phyloP scores from a whole-genome alignment of 1,140 invertebrate species.

The Hypsibius dujardini region DNA sequence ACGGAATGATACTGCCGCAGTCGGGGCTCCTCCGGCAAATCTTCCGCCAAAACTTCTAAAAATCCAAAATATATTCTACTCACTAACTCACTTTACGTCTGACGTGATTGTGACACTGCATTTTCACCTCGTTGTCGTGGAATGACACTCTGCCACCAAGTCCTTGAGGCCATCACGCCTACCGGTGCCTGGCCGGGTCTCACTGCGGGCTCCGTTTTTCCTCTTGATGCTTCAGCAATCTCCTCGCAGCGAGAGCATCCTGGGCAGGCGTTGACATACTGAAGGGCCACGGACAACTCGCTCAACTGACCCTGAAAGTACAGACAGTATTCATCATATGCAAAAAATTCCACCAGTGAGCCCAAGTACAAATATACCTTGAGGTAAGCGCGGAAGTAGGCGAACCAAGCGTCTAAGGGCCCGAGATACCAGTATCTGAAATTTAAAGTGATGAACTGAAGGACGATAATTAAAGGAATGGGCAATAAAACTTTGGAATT shows the following conservation, averaged over 20 bases:
- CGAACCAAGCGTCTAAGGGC: background rate
- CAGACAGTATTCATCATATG: background rate
- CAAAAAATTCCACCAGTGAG: background rate
- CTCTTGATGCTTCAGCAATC: background rate
- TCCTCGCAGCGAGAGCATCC: slow-evolving; percentile 5
- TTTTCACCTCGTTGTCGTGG: background rate
- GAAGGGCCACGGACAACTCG: background rate
- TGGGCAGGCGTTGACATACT: background rate
- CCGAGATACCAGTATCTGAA: slow-evolving; percentile 13
- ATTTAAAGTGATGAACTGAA: background rate
- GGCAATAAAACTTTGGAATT: background rate
- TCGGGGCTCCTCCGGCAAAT: no score
- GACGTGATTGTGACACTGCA: no score
- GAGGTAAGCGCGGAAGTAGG: background rate
- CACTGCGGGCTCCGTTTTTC: background rate
- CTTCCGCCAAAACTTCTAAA: no score
- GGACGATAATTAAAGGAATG: background rate
- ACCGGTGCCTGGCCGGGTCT: no score
- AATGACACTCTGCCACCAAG: slow-evolving; percentile 9
- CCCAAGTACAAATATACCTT: background rate
- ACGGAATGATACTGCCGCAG: background rate
- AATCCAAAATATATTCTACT: background rate
- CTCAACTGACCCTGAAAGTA: background rate
- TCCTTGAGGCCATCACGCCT: background rate
- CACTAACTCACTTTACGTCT: background rate